These are phyloP conservation scores for Hoplostethus atlanticus DNA, from an alignment of 2,797 vertebrate species.

Conservation along the genomic window DNA sequence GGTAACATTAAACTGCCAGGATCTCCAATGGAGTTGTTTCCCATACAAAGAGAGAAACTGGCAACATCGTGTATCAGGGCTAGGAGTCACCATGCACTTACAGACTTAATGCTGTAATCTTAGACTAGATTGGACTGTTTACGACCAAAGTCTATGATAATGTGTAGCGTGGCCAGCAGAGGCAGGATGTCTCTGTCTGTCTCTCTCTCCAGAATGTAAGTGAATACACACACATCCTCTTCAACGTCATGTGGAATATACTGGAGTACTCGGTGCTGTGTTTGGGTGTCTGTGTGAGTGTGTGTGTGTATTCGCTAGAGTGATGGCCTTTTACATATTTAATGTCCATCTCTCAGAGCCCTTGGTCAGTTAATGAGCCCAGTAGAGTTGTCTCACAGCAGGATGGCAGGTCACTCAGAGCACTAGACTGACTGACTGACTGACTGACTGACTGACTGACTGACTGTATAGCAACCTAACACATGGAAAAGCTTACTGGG, in stretches of 20 bases:
- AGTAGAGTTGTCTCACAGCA: slow-evolving; percentile 25
- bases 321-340: slow-evolving; percentile 72
- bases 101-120: too few relatives aligned
- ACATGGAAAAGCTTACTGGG: neutral
- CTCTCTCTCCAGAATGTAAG: neutral
- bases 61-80: neutral
- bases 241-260: neutral
- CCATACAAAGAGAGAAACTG: too few relatives aligned
- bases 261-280: neutral
- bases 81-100: neutral
- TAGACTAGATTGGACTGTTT: neutral
- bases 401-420: slow-evolving; percentile 21
- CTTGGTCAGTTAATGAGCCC: slow-evolving; percentile 49
- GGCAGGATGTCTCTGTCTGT: neutral
- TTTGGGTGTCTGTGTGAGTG: neutral
- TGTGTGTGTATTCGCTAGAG: slow-evolving; percentile 25
- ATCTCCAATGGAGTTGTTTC: neutral
- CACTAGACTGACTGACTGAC: neutral
- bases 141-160: neutral
- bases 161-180: neutral
- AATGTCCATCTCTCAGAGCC: slow-evolving; percentile 51
- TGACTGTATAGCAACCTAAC: neutral
- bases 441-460: neutral
- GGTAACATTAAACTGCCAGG: neutral
- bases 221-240: neutral